Base-by-base conservation (phyloP, 2,113 vertebrate species). In the Hymenochirus boettgeri region DNA sequence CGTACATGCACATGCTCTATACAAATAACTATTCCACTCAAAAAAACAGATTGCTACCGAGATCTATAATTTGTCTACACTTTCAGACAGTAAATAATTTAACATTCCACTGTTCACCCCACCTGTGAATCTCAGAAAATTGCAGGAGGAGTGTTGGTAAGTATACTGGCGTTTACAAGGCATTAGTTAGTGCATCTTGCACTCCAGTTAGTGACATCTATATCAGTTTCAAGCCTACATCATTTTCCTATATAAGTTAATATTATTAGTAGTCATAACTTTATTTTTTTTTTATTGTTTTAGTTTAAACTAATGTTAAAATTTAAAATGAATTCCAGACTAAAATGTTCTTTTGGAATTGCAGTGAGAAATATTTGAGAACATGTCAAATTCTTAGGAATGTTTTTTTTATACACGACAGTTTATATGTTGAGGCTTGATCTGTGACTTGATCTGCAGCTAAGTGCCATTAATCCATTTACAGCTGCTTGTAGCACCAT, bases 391-490 rank as follows among this genome's bases (percentile, higher is more conserved):
- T 73, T 79, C 70, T 83, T 69, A 70, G 12, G 54, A 71, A 55
- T 74, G 22, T 74, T 19, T 78, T n/a, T 31, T 26, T 53, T 80
- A 76, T 70, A 48, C 74, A 0, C 65, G 72, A 66, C 51, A 64
- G 71, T 77, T 83, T 80, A 70, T 75, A 70, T 59, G 61, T 78
- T 82, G 19, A 2, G 18, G 29, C 25, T 60, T 70, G 71, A 79
- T 81, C 73, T 75, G 47, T 75, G 65, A 71, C 65, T 72, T 76
- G 47, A 42, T 83, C 50, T 70, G 70, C 56, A 74, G 69, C 73
- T 79, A 73, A 80, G 62, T 82, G 61, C 70, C 62, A 65, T 79
- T 82, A 83, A 83, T 82, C 70, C 71, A 73, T 81, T 85, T 79
- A 76, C 72, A 72, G 22, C 45, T 25, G 1, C 65, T 72, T 48